Conservation (phyloP, 2,113 vertebrate species). For the Dicerorhinus sumatrensis region DNA sequence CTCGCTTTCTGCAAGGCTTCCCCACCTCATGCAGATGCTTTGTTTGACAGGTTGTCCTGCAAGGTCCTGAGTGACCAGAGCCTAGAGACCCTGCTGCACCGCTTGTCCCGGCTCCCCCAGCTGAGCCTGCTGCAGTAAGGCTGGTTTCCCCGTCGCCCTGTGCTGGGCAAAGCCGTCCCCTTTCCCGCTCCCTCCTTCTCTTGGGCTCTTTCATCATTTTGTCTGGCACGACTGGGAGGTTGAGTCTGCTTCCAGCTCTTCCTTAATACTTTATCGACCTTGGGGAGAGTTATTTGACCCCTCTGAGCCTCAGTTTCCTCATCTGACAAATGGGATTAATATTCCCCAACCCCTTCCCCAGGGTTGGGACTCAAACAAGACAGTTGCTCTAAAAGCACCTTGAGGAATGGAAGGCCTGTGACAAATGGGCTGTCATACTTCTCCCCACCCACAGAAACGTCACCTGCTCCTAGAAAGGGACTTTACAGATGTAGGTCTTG, state of each 20-base stretch:
- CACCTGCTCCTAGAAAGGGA: neutral
- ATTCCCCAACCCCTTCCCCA: neutral
- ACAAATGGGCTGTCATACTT: neutral
- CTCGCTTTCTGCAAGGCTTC: neutral
- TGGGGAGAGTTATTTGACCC: neutral
- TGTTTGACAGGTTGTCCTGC: slow-evolving; percentile 89
- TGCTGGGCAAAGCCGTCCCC: neutral
- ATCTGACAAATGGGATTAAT: neutral
- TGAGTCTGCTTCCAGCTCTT: neutral
- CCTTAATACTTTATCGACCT: neutral
- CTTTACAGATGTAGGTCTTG: neutral
- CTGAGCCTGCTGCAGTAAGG: slow-evolving; percentile 91
- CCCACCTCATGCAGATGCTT: neutral
- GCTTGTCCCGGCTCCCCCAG: slow-evolving; percentile 84
- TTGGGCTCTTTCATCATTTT: neutral
- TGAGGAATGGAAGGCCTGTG: neutral
- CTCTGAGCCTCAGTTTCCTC: neutral
- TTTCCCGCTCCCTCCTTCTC: neutral
- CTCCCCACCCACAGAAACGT: neutral
- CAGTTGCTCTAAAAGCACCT: neutral
- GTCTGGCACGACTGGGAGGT: neutral
- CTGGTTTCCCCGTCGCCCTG: neutral
- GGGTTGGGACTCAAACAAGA: neutral
- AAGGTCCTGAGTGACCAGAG: slow-evolving; percentile 85
- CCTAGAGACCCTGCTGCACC: slow-evolving; percentile 85